These are phyloP conservation scores for Cryptocephalus moraei DNA, from an alignment of 2,888 invertebrate genomes.

Conservation along the genomic window DNA sequence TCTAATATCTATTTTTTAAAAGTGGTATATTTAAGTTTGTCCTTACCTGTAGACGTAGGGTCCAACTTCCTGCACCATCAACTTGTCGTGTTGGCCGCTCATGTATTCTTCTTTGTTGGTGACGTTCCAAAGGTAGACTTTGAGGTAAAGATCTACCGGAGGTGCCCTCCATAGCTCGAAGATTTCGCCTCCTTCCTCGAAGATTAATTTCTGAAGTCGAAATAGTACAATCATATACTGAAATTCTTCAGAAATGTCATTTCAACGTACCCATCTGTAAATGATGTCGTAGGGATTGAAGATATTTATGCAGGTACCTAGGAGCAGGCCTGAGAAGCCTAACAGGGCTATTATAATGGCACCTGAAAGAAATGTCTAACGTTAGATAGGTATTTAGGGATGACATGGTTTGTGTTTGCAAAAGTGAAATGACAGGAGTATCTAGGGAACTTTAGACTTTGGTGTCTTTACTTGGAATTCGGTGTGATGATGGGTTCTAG, in stretches of 20 bases:
- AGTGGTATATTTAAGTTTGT: too few species aligned
- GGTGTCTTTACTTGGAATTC: too few species aligned
- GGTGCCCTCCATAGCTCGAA: slow-evolving; percentile 76
- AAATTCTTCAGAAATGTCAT: background rate
- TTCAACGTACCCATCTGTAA: slow-evolving; percentile 55
- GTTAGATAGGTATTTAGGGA: background rate
- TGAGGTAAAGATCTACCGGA: slow-evolving; percentile 65
- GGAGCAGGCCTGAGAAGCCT: slow-evolving; percentile 54
- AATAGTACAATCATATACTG: background rate
- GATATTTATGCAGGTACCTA: slow-evolving; percentile 56
- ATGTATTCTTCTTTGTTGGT: slow-evolving; percentile 74
- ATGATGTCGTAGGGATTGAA: slow-evolving; percentile 65
- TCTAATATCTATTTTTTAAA: too few species aligned
- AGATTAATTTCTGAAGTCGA: slow-evolving; percentile 54
- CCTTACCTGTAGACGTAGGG: slow-evolving; percentile 82
- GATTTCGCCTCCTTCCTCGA: slow-evolving; percentile 69
- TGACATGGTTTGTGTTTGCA: too few species aligned
- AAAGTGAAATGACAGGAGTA: too few species aligned
- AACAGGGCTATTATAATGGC: slow-evolving; percentile 58
- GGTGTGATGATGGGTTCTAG: too few species aligned
- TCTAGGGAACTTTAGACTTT: too few species aligned
- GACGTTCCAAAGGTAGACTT: slow-evolving; percentile 73
- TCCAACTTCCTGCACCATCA: slow-evolving; percentile 67
- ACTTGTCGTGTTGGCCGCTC: slow-evolving; percentile 54
- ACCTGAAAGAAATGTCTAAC: slow-evolving; percentile 49